Evolutionary conservation across 1,140 invertebrate genomes (phyloP).

Genomic region (Nasonia longicornis): DNA sequence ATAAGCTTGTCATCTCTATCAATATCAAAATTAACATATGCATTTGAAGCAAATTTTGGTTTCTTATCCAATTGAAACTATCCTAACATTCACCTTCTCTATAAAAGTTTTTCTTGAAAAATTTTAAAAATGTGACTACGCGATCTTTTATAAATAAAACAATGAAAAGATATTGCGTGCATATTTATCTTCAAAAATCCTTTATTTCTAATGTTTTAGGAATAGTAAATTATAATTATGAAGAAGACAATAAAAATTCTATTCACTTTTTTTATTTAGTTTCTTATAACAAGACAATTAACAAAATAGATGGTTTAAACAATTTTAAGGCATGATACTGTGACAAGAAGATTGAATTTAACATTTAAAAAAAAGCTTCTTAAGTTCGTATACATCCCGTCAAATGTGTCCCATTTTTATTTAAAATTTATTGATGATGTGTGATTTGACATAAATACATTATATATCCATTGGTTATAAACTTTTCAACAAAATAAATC

Average conservation of each 20-base stretch:
- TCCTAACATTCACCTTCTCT: neutral
- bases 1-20: conserved; percentile 13
- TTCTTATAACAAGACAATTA: neutral
- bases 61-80: neutral
- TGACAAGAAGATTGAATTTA: neutral
- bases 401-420: neutral
- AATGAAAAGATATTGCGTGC: conserved; percentile 11
- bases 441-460: neutral
- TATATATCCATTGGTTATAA: neutral
- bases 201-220: neutral
- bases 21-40: conserved; percentile 11
- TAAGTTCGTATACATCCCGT: neutral
- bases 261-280: neutral
- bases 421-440: neutral
- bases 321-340: neutral
- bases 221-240: neutral
- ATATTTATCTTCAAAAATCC: conserved; percentile 12
- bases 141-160: conserved; percentile 41
- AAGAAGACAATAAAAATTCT: neutral
- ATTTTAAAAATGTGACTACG: conserved; percentile 20
- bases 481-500: neutral
- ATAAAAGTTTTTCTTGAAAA: conserved; percentile 29
- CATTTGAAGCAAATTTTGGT: conserved; percentile 11
- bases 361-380: neutral
- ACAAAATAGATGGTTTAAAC: neutral